phyloP scores from a whole-genome alignment of 2,113 vertebrate species.

The Labrus mixtus region DNA sequence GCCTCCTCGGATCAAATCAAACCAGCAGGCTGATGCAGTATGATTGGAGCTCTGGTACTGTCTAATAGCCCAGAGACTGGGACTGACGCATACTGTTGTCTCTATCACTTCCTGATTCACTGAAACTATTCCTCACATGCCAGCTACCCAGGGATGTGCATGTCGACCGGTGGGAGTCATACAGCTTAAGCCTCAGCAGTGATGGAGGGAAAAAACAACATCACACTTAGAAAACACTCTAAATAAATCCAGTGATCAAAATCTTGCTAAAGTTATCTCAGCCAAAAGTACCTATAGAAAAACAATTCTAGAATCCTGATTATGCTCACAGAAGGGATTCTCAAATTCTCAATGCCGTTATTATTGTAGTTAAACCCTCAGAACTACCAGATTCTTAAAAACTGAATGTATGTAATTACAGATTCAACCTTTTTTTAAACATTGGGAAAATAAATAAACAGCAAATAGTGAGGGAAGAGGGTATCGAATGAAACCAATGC shows the following conservation, averaged over 20 bases:
- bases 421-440: too few species aligned
- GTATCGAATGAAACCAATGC: too few species aligned
- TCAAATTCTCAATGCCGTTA: too few species aligned
- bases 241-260: neutral
- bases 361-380: too few species aligned
- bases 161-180: neutral
- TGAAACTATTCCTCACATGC: constrained; percentile 43
- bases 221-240: neutral
- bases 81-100: constrained; percentile 57
- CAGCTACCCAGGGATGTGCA: constrained; percentile 27
- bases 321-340: too few species aligned
- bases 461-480: too few species aligned
- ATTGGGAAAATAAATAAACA: too few species aligned
- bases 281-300: too few species aligned
- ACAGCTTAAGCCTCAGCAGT: neutral
- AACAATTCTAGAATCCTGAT: too few species aligned
- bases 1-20: constrained; percentile 61
- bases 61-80: constrained; percentile 62
- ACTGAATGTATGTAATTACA: too few species aligned
- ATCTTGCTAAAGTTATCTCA: too few species aligned
- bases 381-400: too few species aligned
- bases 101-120: constrained; percentile 59
- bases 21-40: constrained; percentile 59
- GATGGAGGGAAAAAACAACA: neutral
- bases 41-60: constrained; percentile 62